Evolutionary conservation across 2,888 invertebrate species (phyloP).

Genomic region (Drosophila cognata): DNA sequence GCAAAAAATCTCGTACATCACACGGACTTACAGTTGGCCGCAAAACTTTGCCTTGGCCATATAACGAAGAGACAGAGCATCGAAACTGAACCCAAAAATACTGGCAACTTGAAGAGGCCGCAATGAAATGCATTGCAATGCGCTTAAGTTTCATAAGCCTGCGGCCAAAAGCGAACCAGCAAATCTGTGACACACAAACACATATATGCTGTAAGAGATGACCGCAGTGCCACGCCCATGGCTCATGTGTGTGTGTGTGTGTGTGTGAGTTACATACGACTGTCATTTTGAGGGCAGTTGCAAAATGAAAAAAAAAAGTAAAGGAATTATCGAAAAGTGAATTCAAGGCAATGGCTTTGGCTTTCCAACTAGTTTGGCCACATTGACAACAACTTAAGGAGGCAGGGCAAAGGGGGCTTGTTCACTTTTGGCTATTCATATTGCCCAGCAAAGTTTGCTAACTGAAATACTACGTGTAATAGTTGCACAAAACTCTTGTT

Average conservation of each 20-base stretch:
- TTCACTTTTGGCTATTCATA: slow-evolving; percentile 37
- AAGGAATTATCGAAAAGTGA: slow-evolving; percentile 79
- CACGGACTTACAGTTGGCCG: slow-evolving; percentile 55
- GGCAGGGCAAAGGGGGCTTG: neutral
- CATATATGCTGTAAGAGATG: slow-evolving; percentile 20
- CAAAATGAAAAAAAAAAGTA: slow-evolving; percentile 14
- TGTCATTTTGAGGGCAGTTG: slow-evolving; percentile 48
- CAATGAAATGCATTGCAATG: slow-evolving; percentile 66
- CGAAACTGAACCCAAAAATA: slow-evolving; percentile 38
- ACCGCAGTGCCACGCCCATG: slow-evolving; percentile 53
- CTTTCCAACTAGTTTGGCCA: slow-evolving; percentile 26
- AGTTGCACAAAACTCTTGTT: slow-evolving; percentile 67
- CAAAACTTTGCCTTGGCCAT: slow-evolving; percentile 60
- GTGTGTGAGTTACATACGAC: slow-evolving; percentile 48
- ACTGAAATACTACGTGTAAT: slow-evolving; percentile 62
- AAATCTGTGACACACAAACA: slow-evolving; percentile 46
- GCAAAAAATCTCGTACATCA: slow-evolving; percentile 35
- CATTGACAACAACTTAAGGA: slow-evolving; percentile 31
- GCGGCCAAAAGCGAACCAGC: slow-evolving; percentile 56
- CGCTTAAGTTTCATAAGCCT: slow-evolving; percentile 69
- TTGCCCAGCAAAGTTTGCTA: slow-evolving; percentile 46
- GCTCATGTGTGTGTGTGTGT: slow-evolving; percentile 12
- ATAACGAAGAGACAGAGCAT: slow-evolving; percentile 35
- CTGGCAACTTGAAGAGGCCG: slow-evolving; percentile 58
- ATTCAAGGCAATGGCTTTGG: slow-evolving; percentile 70